phyloP scores from a whole-genome alignment of 2,113 vertebrate species.

The Daphoenositta chrysoptera region DNA sequence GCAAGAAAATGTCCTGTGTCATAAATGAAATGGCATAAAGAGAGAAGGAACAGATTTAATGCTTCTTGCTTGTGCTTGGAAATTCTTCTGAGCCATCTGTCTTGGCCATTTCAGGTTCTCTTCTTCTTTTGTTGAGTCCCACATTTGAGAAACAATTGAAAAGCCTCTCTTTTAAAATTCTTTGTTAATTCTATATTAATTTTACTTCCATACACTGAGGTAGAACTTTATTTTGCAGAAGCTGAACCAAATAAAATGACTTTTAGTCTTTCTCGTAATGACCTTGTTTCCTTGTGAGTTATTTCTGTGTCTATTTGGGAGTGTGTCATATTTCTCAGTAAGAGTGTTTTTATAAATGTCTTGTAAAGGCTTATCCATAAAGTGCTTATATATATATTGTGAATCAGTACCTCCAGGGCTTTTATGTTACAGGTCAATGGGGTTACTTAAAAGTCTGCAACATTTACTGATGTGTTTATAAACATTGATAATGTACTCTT shows the following conservation, averaged over 20 bases:
- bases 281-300: background rate
- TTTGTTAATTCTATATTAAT: background rate
- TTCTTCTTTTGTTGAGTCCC: background rate
- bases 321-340: background rate
- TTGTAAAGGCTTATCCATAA: background rate
- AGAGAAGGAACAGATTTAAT: background rate
- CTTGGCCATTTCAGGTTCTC: background rate
- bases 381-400: background rate
- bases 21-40: background rate
- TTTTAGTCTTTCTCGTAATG: background rate
- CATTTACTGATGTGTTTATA: constrained; percentile 8
- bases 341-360: background rate
- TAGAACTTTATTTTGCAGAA: background rate
- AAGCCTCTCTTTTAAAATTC: background rate
- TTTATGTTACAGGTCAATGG: constrained; percentile 4
- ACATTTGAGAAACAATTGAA: background rate
- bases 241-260: background rate
- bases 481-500: background rate
- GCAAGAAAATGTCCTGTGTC: background rate
- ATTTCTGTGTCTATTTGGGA: background rate
- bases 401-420: background rate
- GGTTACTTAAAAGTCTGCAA: background rate
- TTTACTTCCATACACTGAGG: background rate
- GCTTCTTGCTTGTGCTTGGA: background rate
- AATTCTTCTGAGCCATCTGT: background rate